Evolutionary conservation across 2,888 invertebrate species (phyloP).

Genomic region (Cybosia mesomella): DNA sequence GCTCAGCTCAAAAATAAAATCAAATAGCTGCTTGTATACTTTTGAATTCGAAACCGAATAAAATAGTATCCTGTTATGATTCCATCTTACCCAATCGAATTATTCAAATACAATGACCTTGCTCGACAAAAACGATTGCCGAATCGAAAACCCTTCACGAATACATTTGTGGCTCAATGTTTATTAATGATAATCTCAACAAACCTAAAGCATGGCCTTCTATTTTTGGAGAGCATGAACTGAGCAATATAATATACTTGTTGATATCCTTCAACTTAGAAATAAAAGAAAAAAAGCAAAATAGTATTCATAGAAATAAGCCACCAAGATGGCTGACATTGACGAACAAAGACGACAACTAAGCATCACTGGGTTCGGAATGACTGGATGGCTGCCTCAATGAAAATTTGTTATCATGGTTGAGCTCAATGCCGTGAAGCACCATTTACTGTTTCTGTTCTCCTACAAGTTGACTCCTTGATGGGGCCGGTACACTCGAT

Average conservation of each 20-base stretch:
- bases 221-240: not conserved
- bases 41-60: not conserved
- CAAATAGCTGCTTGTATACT: not conserved
- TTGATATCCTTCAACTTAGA: not conserved
- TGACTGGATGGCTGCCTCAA: not conserved
- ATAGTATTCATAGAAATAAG: not conserved
- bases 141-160: slow-evolving; percentile 17
- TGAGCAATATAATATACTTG: not conserved
- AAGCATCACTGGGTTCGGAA: not conserved
- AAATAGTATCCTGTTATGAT: slow-evolving; percentile 9
- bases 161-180: slow-evolving; percentile 1
- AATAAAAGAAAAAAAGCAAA: not conserved
- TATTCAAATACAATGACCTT: slow-evolving; percentile 32
- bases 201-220: not conserved
- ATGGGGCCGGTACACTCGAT: too few relatives aligned
- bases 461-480: too few relatives aligned
- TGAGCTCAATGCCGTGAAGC: too few relatives aligned
- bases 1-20: too few relatives aligned
- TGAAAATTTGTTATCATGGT: too few relatives aligned
- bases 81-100: slow-evolving; percentile 20
- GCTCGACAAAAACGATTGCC: slow-evolving; percentile 31
- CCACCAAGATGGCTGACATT: too few relatives aligned
- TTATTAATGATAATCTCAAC: slow-evolving; percentile 11
- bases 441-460: too few relatives aligned
- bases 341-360: not conserved